Conservation (phyloP, 2,888 invertebrate species). For the Itoplectis maculator region DNA sequence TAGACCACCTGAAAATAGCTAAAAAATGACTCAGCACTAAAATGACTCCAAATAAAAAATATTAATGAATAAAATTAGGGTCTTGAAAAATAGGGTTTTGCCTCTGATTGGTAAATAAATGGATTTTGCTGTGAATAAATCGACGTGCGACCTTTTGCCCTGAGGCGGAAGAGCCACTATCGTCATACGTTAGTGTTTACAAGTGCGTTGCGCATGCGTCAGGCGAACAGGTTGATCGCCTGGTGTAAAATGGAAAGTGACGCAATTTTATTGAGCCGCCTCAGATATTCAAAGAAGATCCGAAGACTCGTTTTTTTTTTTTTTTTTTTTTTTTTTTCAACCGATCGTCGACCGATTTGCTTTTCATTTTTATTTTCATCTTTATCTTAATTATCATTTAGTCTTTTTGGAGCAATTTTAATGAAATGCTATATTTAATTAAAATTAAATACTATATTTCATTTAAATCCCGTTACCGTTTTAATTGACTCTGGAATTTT, state of each 20-base stretch:
- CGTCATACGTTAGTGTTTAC: slow-evolving; percentile 4
- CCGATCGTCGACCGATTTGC: no score
- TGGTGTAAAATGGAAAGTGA: slow-evolving; percentile 76
- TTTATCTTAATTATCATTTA: not conserved
- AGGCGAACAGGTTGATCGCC: slow-evolving; percentile 57
- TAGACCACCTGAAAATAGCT: no score
- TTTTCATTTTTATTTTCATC: no score
- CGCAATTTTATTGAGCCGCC: slow-evolving; percentile 66
- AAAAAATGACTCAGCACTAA: no score
- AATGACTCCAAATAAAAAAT: no score
- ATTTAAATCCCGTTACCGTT: not conserved
- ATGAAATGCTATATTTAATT: not conserved
- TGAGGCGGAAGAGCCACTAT: slow-evolving; percentile 43
- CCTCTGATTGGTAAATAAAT: no score
- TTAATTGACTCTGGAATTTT: not conserved
- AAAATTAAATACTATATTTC: not conserved
- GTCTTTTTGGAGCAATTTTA: not conserved
- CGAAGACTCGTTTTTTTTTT: slow-evolving; percentile 30
- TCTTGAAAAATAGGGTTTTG: no score
- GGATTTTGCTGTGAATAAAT: no score
- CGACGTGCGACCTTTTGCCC: slow-evolving; percentile 45
- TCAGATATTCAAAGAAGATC: slow-evolving; percentile 44
- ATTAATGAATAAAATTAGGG: no score
- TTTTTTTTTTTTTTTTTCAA: not conserved
- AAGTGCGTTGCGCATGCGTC: not conserved